Evolutionary conservation across 2,888 invertebrate species (phyloP), one percentile per base, ranked within the genome.

Genomic region (Dicyrtoma fusca): DNA sequence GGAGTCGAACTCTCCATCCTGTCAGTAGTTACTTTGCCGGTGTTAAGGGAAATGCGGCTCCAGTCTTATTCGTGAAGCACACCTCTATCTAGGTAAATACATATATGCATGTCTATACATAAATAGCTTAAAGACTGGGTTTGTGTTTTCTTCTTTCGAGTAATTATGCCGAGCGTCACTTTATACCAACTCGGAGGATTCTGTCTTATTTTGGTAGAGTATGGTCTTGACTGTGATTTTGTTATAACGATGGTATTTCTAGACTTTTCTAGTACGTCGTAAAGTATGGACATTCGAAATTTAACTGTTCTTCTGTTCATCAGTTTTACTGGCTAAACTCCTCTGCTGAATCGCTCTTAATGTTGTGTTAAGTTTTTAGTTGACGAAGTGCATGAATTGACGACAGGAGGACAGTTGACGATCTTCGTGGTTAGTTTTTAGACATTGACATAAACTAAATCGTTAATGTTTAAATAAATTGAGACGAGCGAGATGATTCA

Each of bases 391-490:
- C 34, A 34, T 34, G 34, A 34, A 34, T 34, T 66, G 34, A 66
- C 53, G 55, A 66, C 66, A 51, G 11, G 55, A 21, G 57, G 13
- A 44, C 19, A 8, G 4, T 47, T 45, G 25, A 64, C 45, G 23
- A 25, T 21, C 55, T 44, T 55, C 55, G 19, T 17, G 61, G 61
- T 61, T 61, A 44, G 34, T 44, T 61, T 61, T 61, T n/a, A 61
- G 4, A 17, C 44, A 61, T 45, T 68, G 68, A 68, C 68, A 59
- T 68, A 55, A 68, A 68, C 44, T 44, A 44, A 66, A 44, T 68
- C 68, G 68, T 68, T 68, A 68, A 68, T 68, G 55, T 55, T 42
- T 55, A 59, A 68, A 68, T 68, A 68, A 68, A 68, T 68, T 68
- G 68, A 57, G 57, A 61, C n/a, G 61, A 61, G 61, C 61, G 19